Evolutionary conservation across 2,797 vertebrate genomes (phyloP), one percentile per base, ranked within the genome.

Genomic region (Diplodus sargus): DNA sequence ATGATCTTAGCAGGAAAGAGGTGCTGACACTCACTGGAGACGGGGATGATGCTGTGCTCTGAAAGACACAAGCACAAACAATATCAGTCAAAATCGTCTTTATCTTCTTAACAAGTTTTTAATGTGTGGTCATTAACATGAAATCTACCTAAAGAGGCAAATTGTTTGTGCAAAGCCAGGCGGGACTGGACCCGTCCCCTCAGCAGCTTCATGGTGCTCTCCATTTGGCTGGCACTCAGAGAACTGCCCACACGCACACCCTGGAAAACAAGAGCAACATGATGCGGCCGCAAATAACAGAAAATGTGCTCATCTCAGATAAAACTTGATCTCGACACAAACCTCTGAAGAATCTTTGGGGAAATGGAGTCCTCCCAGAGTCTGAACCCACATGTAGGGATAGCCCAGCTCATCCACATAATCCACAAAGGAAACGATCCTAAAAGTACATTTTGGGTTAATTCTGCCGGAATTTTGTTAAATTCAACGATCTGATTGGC

Each of bases 311-410:
- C 10, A 56, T 20, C 43, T 22, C 30, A 28, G 18, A 54, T 25
- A 8, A 47, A 0, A 16, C 34, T 34, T 34, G 7, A 34, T 34
- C 34, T 34, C 14, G 15, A 16, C 43, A 12, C 43, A 43, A 43
- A 45, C 43, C 96, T 98, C 97, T 16, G 96, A 96, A 59, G 94
- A 84, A 0, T 98, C 97, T 85, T 93, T 96, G 49, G 97, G 98
- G 90, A 99, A 99, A 78, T 98, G 95, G 5, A 99, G 94, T 20
- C 98, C 98, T 0, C 98, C 97, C 4, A 99, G 94, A 88, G 94
- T 96, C 95, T 99, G 98, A 58, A 99, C 98, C 98, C 98, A 99
- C 87, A 96, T 88, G 18, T 99, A 99, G 7, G 98, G 97, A 84
- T 99, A 97, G 4, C 98, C 98, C 53, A 99, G 92, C 57, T 99